Percentiles rank a stretch among this genome's conserved stretches.
phyloP scores from a whole-genome alignment of 1,140 invertebrate genomes.

The Drosophila nikananu region DNA sequence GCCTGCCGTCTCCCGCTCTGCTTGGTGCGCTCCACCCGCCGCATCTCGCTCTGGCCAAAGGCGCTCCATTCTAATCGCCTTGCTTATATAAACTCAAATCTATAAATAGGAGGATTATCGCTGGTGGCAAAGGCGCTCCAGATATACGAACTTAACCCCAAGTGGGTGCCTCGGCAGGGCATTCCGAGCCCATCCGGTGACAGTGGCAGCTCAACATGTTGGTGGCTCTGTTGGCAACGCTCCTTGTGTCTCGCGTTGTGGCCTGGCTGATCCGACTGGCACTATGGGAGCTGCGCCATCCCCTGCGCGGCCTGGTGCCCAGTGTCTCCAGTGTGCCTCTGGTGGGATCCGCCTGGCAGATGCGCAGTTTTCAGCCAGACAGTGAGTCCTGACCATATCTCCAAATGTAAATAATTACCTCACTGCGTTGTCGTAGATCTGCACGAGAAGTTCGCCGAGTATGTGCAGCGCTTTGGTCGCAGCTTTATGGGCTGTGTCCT shows the following conservation, averaged over 20 bases:
- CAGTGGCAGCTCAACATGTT: slow-evolving; percentile 10
- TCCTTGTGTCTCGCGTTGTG: slow-evolving; percentile 16
- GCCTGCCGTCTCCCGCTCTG: slow-evolving; percentile 11
- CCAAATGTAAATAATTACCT: not conserved
- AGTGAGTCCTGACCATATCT: slow-evolving; percentile 40
- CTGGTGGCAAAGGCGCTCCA: not conserved
- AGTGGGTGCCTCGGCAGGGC: not conserved
- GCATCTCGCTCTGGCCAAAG: slow-evolving; percentile 3
- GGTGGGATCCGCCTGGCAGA: slow-evolving; percentile 61
- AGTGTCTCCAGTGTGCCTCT: slow-evolving; percentile 64
- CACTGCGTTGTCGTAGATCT: slow-evolving; percentile 41
- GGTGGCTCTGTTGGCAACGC: slow-evolving; percentile 22
- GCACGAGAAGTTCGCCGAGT: slow-evolving; percentile 68
- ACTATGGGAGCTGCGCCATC: slow-evolving; percentile 42
- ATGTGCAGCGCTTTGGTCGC: slow-evolving; percentile 78
- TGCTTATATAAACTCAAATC: slow-evolving; percentile 20
- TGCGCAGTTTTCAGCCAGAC: slow-evolving; percentile 73
- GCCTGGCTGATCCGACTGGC: slow-evolving; percentile 49
- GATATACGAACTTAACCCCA: slow-evolving; percentile 10
- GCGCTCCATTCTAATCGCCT: slow-evolving; percentile 25
- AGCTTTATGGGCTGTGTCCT: slow-evolving; percentile 88
- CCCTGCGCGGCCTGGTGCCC: slow-evolving; percentile 46
- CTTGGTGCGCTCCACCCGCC: not conserved
- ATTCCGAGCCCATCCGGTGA: not conserved
- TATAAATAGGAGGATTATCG: slow-evolving; percentile 16